Base-by-base conservation (phyloP, 2,113 vertebrate genomes). In the Datnioides undecimradiatus region DNA sequence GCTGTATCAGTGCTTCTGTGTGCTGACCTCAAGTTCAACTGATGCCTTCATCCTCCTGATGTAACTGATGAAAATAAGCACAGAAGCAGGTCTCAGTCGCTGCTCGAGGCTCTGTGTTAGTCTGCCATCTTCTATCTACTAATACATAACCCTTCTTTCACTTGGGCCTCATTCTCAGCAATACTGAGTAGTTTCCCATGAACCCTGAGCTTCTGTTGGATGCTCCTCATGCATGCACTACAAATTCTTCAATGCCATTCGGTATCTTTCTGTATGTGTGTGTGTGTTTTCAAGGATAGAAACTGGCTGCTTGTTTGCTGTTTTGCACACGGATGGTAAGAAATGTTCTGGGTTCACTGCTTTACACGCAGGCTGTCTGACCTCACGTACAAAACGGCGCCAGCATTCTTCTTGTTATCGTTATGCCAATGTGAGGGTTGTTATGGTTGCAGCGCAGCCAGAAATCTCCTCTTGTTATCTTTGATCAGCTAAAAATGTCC, bases 381-480 rank as follows among this genome's bases (percentile, higher is more conserved):
- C 81, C 80, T 84, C 57, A 65, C 58, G 65, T 68, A 79, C 79
- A 55, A 21, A 46, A 13, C n/a, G 92, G 93, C 89, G 90, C 91
- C 92, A 91, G 86, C 83, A 84, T 90, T 90, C 82, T 78, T 84
- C 68, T 76, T 86, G 67, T 92, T 93, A 92, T 93, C 87, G 38
- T 70, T 85, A 82, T 75, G 86, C 88, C 87, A 75, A 63, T 70
- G 88, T 92, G 85, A 90, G 90, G 91, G 88, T 87, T 90, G 88
- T 93, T 91, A 88, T 90, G 92, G 81, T 90, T 87, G 85, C 80
- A 57, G 62, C 6, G 31, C 60, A 71, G 84, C 73, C 78, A 87
- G 79, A 91, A 85, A 82, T 85, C 83, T 87, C 83, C 58, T 49
- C 21, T 38, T 12, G 29, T 87, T 91, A 90, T 94, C 90, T 89